Evolutionary conservation across 2,888 invertebrate genomes (phyloP).

Genomic region (Diarsia rubi): DNA sequence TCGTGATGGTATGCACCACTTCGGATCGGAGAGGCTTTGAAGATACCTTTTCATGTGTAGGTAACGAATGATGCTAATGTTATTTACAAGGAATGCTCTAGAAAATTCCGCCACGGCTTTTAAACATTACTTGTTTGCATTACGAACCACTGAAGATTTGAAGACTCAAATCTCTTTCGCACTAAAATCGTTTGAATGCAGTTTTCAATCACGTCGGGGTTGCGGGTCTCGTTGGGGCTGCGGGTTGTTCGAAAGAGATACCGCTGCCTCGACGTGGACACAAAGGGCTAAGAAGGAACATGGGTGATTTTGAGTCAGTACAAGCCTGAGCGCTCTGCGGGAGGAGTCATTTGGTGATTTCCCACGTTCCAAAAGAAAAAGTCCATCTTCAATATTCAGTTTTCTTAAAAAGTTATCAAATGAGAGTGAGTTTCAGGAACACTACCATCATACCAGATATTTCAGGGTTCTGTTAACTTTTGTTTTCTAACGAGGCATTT

Average conservation of each 20-base stretch:
- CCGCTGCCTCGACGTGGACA: too few relatives aligned
- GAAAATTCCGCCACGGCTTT: background rate
- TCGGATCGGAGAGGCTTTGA: conserved; percentile 15
- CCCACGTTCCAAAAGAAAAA: too few relatives aligned
- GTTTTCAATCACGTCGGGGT: too few relatives aligned
- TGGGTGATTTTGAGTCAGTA: too few relatives aligned
- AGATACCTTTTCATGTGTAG: background rate
- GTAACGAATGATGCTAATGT: conserved; percentile 2
- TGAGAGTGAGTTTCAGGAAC: background rate
- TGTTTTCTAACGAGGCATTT: background rate
- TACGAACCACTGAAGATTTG: background rate
- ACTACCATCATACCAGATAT: background rate
- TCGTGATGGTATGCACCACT: conserved; percentile 47
- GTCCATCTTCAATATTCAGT: background rate
- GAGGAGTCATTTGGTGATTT: too few relatives aligned
- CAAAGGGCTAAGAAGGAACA: too few relatives aligned
- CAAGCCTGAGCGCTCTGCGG: too few relatives aligned
- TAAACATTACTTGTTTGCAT: background rate
- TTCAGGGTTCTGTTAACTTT: background rate
- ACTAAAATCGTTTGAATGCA: background rate
- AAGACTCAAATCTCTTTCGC: background rate
- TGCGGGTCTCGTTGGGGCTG: too few relatives aligned
- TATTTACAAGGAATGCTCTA: background rate
- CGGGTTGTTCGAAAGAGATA: too few relatives aligned
- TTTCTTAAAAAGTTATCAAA: background rate